Conservation (phyloP, 2,888 invertebrate genomes). For the Drepanosiphum platanoidis region DNA sequence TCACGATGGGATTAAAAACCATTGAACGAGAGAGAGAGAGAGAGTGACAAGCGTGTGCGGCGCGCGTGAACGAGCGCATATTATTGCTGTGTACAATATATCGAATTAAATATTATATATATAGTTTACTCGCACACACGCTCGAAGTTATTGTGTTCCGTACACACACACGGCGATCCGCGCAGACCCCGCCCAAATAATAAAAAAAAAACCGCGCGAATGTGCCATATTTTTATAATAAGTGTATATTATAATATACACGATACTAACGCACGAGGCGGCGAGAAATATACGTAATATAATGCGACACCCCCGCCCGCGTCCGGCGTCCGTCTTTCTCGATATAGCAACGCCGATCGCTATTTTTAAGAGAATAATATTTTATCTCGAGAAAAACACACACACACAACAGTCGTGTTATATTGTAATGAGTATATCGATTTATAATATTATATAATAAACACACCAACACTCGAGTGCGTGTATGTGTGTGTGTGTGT, state of each 20-base stretch:
- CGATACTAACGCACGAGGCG: neutral
- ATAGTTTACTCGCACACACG: no score
- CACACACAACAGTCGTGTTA: neutral
- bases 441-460: neutral
- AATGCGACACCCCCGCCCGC: neutral
- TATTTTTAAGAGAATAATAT: slow-evolving; percentile 5
- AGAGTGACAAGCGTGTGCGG: slow-evolving; percentile 35
- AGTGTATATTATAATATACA: neutral
- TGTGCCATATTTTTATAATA: neutral
- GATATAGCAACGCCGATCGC: neutral
- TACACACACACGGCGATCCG: neutral
- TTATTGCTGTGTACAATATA: neutral
- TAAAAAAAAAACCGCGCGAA: slow-evolving; percentile 16
- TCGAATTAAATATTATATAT: no score
- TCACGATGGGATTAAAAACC: no score
- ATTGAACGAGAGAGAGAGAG: no score
- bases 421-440: neutral
- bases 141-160: neutral
- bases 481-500: no score
- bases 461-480: neutral
- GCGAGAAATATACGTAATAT: neutral
- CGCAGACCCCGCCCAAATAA: slow-evolving; percentile 7
- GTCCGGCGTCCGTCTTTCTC: neutral
- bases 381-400: neutral
- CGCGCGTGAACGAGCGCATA: neutral